phyloP scores from a whole-genome alignment of 2,888 invertebrate genomes.

The Papilio gigon region DNA sequence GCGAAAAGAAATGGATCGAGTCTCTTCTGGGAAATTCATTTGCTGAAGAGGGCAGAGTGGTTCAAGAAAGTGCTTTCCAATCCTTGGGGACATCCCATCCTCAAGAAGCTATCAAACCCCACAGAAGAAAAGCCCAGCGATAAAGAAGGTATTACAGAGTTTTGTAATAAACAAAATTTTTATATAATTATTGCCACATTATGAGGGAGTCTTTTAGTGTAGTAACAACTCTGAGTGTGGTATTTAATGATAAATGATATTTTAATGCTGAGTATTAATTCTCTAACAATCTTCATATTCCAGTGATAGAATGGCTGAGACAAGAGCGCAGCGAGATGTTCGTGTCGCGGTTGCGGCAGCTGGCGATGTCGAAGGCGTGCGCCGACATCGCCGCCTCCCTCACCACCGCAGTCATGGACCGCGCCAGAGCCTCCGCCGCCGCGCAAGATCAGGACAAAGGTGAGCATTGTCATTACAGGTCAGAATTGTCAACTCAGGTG shows the following conservation, averaged over 20 bases:
- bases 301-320: constrained; percentile 83
- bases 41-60: constrained; percentile 83
- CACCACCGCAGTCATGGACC: constrained; percentile 80
- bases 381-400: constrained; percentile 84
- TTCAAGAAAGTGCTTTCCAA: constrained; percentile 76
- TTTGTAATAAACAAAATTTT: too few species aligned
- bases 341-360: constrained; percentile 83
- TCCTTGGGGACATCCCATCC: constrained; percentile 81
- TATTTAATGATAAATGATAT: too few species aligned
- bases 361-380: constrained; percentile 83
- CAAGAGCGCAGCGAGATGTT: constrained; percentile 83
- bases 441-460: constrained; percentile 51
- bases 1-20: constrained; percentile 62
- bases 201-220: too few species aligned
- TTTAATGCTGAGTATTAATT: too few species aligned
- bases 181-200: too few species aligned
- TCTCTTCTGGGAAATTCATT: constrained; percentile 62
- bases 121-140: constrained; percentile 75
- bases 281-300: not conserved
- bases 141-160: constrained; percentile 68
- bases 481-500: not conserved
- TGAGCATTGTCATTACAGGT: constrained; percentile 29
- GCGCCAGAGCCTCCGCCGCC: constrained; percentile 59
- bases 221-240: too few species aligned
- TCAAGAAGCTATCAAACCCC: constrained; percentile 80